phyloP scores from a whole-genome alignment of 2,797 vertebrate genomes.

The Aplochiton taeniatus region DNA sequence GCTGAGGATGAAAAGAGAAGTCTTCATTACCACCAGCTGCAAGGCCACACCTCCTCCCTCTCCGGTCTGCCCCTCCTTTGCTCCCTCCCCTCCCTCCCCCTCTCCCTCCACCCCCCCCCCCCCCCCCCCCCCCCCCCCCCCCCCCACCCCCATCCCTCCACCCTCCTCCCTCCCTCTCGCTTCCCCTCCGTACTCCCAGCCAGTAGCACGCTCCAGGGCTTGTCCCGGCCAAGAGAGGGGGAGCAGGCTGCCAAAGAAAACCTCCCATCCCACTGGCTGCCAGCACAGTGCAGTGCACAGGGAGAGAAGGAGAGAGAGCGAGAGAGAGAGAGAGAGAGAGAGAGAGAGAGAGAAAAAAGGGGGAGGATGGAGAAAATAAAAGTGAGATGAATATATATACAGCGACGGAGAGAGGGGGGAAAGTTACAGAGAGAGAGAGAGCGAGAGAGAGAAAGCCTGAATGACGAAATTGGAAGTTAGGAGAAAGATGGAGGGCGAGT shows the following conservation, averaged over 20 bases:
- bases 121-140: conserved; percentile 42
- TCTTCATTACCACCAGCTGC: conserved; percentile 87
- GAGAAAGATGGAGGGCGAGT: too few species aligned
- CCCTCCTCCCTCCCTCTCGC: conserved; percentile 72
- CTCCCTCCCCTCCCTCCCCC: conserved; percentile 53
- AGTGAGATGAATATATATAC: conserved; percentile 2
- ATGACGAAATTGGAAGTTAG: too few species aligned
- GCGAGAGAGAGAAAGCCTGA: conserved; percentile 12
- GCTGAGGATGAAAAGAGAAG: conserved; percentile 92
- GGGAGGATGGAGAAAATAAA: conserved; percentile 19
- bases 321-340: conserved; percentile 13
- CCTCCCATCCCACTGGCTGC: conserved; percentile 69
- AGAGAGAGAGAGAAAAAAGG: conserved; percentile 15
- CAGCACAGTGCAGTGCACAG: conserved; percentile 58
- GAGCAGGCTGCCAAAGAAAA: conserved; percentile 77
- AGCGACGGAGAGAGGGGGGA: conserved; percentile 22
- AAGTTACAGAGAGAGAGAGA: conserved; percentile 17
- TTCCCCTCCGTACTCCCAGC: conserved; percentile 81
- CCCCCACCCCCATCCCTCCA: conserved; percentile 36
- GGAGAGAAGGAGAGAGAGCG: conserved; percentile 27
- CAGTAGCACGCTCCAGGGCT: conserved; percentile 85
- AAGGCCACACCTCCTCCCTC: conserved; percentile 79
- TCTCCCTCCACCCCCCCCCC: conserved; percentile 53
- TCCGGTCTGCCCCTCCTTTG: conserved; percentile 20
- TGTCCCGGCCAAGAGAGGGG: conserved; percentile 71